phyloP scores from a whole-genome alignment of 2,113 vertebrate species.

The Phasianus colchicus region DNA sequence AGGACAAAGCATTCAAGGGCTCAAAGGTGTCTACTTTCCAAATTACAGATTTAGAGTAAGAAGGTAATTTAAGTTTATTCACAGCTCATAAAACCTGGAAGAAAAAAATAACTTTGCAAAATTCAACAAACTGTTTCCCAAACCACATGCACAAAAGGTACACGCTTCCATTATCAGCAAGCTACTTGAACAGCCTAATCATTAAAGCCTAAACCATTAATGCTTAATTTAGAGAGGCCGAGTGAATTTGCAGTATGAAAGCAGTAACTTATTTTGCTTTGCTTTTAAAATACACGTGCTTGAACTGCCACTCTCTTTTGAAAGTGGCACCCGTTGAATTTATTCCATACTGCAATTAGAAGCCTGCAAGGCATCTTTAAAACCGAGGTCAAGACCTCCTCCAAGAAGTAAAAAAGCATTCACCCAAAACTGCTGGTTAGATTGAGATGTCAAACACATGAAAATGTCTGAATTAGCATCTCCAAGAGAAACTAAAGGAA shows the following conservation, averaged over 20 bases:
- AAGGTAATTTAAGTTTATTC: neutral
- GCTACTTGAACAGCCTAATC: neutral
- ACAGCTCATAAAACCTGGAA: neutral
- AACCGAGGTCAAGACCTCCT: neutral
- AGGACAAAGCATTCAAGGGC: neutral
- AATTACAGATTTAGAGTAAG: neutral
- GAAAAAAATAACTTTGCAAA: neutral
- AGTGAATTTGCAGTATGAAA: neutral
- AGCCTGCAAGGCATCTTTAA: neutral
- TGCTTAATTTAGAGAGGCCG: neutral
- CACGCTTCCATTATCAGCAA: neutral
- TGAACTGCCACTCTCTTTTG: neutral
- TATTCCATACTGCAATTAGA: neutral
- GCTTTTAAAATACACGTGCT: neutral
- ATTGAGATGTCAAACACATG: neutral
- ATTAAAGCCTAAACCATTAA: neutral
- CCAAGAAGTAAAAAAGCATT: neutral
- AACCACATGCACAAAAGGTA: neutral
- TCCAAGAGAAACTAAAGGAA: neutral
- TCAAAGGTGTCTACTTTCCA: neutral
- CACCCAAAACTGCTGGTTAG: neutral
- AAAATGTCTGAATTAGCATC: constrained; percentile 47
- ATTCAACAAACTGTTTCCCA: neutral
- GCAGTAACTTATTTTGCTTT: neutral
- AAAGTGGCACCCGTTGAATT: neutral